Conservation (phyloP, 2,113 vertebrate genomes). For the Pteropus alecto region DNA sequence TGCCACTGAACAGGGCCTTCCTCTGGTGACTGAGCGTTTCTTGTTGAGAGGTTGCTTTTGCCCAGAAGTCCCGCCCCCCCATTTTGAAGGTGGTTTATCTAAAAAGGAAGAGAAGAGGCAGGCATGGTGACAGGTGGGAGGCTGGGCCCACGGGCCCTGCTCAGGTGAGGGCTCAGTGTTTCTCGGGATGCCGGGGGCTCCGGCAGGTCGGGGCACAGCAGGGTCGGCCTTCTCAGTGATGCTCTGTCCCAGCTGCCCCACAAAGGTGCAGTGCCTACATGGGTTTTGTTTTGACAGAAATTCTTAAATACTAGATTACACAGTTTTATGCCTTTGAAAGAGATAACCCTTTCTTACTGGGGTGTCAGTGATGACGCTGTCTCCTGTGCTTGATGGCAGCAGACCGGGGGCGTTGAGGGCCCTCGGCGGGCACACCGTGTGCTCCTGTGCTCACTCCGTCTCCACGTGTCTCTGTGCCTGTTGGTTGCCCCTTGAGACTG, state of each 20-base stretch:
- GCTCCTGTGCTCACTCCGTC: neutral
- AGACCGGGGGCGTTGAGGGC: fast-evolving
- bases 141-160: neutral
- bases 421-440: fast-evolving
- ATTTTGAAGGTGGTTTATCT: neutral
- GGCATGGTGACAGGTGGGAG: neutral
- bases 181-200: neutral
- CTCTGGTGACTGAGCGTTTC: neutral
- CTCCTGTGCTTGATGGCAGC: neutral
- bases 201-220: neutral
- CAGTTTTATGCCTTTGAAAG: neutral
- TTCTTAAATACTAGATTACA: neutral
- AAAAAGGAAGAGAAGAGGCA: neutral
- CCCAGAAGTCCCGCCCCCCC: neutral
- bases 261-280: neutral
- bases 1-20: too few relatives aligned
- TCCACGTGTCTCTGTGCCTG: neutral
- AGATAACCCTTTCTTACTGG: neutral
- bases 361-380: fast-evolving
- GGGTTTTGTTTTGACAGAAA: neutral
- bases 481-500: neutral
- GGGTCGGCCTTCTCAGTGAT: neutral
- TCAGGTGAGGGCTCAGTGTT: fast-evolving
- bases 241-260: neutral
- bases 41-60: neutral